Percentiles rank a stretch among this genome's conserved stretches.
Conservation (phyloP, 2,888 invertebrate species). For the Lepidocyrtoides sp. region DNA sequence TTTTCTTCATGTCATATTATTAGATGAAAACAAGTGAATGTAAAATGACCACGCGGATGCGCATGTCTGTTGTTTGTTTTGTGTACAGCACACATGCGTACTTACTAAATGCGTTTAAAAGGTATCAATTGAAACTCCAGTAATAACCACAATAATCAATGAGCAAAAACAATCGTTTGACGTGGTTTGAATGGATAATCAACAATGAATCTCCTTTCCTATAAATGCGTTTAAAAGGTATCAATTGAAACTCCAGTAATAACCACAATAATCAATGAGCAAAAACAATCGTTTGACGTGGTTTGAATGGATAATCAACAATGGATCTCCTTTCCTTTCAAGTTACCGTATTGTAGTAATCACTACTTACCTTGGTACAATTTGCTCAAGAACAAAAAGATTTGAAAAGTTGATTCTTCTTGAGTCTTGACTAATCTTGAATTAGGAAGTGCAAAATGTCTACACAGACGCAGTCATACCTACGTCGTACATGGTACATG, state of each 20-base stretch:
- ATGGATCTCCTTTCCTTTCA: not conserved
- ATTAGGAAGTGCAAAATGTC: not conserved
- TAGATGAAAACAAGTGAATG: not conserved
- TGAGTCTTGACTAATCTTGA: slow-evolving; percentile 36
- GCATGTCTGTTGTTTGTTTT: no score
- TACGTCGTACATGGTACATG: no score
- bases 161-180: not conserved
- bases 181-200: not conserved
- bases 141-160: not conserved
- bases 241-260: no score
- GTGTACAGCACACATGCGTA: no score
- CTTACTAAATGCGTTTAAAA: not conserved
- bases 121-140: not conserved
- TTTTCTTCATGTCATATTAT: not conserved
- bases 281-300: not conserved
- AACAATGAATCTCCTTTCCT: not conserved
- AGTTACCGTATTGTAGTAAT: not conserved
- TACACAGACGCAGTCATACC: no score
- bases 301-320: slow-evolving; percentile 10
- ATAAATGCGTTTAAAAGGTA: no score
- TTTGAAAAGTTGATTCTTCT: not conserved
- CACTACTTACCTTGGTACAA: slow-evolving; percentile 17
- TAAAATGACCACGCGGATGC: not conserved
- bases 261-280: no score
- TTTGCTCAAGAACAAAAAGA: slow-evolving; percentile 23